These are phyloP conservation scores for Thripadectes ignobilis DNA, from an alignment of 2,797 vertebrate species.

Conservation along the genomic window DNA sequence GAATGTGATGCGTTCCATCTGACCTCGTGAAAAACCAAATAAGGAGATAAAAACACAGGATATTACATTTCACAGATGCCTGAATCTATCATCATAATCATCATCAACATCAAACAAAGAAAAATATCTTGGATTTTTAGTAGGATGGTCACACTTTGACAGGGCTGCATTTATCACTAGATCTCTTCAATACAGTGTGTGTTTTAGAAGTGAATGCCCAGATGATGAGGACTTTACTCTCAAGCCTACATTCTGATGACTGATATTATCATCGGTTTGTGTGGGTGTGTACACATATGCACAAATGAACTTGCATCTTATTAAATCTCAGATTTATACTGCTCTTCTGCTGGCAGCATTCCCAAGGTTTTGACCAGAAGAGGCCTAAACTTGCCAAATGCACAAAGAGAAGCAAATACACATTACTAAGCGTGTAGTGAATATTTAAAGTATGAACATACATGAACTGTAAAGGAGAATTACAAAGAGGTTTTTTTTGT, in stretches of 20 bases:
- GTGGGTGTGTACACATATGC: not conserved
- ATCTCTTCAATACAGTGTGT: not conserved
- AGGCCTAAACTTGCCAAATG: not conserved
- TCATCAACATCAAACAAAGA: not conserved
- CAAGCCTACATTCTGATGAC: not conserved
- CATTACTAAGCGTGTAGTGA: not conserved
- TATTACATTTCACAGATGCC: conserved; percentile 9
- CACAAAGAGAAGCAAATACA: not conserved
- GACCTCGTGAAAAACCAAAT: not conserved
- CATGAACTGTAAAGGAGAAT: not conserved
- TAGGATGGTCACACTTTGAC: not conserved
- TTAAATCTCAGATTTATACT: not conserved
- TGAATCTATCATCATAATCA: not conserved
- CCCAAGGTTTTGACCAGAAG: not conserved
- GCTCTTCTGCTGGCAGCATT: not conserved
- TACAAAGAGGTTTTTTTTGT: not conserved
- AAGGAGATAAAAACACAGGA: conserved; percentile 2
- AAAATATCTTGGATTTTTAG: not conserved
- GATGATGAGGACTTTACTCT: not conserved
- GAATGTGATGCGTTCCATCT: not conserved
- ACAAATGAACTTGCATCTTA: rapidly evolving
- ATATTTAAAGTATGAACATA: not conserved
- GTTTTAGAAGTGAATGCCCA: not conserved
- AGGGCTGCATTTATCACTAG: not conserved
- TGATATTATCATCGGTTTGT: not conserved